phyloP scores from a whole-genome alignment of 2,797 vertebrate genomes.

The Orestias chungarensis region DNA sequence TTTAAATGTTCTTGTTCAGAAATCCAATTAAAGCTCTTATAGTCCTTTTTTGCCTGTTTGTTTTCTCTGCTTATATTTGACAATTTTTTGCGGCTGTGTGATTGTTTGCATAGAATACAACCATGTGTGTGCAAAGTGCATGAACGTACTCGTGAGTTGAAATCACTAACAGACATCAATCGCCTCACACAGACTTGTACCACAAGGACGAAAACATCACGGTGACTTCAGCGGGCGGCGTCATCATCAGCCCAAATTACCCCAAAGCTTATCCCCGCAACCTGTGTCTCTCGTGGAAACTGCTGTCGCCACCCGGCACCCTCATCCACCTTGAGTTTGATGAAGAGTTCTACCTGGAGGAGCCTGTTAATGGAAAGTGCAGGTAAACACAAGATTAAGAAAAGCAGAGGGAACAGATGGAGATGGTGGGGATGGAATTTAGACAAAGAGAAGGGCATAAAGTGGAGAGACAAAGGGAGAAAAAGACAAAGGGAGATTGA shows the following conservation, averaged over 20 bases:
- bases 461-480: conserved; percentile 13
- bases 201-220: conserved; percentile 89
- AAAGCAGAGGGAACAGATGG: background rate
- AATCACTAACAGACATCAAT: conserved; percentile 93
- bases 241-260: conserved; percentile 92
- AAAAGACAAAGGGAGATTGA: conserved; percentile 8
- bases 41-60: background rate
- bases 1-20: background rate
- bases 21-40: background rate
- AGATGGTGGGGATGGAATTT: background rate
- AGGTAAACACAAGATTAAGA: conserved; percentile 78
- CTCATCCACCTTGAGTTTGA: conserved; percentile 93
- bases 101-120: conserved; percentile 11
- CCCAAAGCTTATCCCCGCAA: conserved; percentile 94
- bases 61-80: background rate
- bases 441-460: conserved; percentile 6
- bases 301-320: conserved; percentile 85
- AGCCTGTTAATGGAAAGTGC: conserved; percentile 92
- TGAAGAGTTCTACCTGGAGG: conserved; percentile 91
- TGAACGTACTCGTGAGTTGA: conserved; percentile 89
- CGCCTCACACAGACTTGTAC: conserved; percentile 96
- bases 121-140: conserved; percentile 62
- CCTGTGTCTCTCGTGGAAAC: conserved; percentile 91
- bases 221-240: conserved; percentile 82
- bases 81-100: conserved; percentile 1